Evolutionary conservation across 92 coral and sea anemone genomes (phyloP).

Genomic region (Blastomussa wellsi): DNA sequence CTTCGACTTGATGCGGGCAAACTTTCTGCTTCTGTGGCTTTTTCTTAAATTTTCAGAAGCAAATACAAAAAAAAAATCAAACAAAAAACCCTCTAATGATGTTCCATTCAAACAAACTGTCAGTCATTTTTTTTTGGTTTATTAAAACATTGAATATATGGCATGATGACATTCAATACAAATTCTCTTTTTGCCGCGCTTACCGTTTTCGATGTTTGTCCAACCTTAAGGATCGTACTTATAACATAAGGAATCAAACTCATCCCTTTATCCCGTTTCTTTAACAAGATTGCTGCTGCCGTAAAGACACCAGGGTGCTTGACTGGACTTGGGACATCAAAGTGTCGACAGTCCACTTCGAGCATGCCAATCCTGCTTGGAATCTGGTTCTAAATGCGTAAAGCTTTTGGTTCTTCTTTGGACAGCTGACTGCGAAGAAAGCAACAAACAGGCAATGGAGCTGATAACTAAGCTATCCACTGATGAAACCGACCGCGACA

Average conservation of each 20-base stretch:
- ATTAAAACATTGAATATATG: too few relatives aligned
- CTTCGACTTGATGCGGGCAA: too few relatives aligned
- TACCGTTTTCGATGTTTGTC: slow-evolving; percentile 39
- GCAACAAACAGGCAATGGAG: slow-evolving; percentile 66
- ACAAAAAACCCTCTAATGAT: too few relatives aligned
- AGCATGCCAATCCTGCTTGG: slow-evolving; percentile 35
- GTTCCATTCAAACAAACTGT: too few relatives aligned
- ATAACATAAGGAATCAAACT: slow-evolving; percentile 51
- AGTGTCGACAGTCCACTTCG: slow-evolving; percentile 18
- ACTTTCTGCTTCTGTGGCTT: too few relatives aligned
- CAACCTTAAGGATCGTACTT: slow-evolving; percentile 33
- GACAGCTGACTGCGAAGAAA: slow-evolving; percentile 53
- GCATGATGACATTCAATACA: too few relatives aligned
- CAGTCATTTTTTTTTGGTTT: too few relatives aligned
- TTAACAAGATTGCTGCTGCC: slow-evolving; percentile 44
- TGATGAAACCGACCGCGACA: neutral
- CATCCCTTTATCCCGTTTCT: slow-evolving; percentile 43
- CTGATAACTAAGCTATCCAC: slow-evolving; percentile 8
- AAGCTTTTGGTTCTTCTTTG: slow-evolving; percentile 43
- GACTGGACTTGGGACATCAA: slow-evolving; percentile 31
- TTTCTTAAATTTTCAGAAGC: too few relatives aligned
- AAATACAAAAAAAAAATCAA: too few relatives aligned
- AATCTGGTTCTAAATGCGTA: slow-evolving; percentile 22
- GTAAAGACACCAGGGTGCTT: slow-evolving; percentile 10
- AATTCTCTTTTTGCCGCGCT: too few relatives aligned